A percentile compares a stretch with the other conserved stretches of the same genome.
phyloP scores from a whole-genome alignment of 2,888 invertebrate species.

The Polydrusus cervinus region DNA sequence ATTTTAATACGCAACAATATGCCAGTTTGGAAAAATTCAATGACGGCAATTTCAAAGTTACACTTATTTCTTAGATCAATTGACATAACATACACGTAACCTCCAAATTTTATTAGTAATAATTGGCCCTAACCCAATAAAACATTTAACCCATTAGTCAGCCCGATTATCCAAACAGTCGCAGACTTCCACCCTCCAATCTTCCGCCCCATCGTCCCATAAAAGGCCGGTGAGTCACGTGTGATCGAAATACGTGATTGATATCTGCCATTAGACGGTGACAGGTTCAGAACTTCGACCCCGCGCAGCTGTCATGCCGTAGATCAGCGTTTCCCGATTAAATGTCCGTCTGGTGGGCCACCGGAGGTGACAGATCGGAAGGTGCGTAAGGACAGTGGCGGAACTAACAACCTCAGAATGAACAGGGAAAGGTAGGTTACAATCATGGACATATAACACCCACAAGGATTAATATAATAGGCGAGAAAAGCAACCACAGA shows the following conservation, averaged over 20 bases:
- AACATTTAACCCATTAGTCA: constrained; percentile 26
- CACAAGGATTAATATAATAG: no score
- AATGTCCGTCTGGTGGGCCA: constrained; percentile 33
- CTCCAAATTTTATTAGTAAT: no score
- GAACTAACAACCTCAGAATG: not conserved
- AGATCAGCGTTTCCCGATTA: constrained; percentile 41
- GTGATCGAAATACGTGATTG: constrained; percentile 72
- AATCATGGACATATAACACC: no score
- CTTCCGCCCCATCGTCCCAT: constrained; percentile 47
- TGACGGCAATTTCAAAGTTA: no score
- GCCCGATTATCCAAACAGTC: constrained; percentile 29
- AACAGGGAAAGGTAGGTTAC: no score
- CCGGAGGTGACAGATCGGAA: constrained; percentile 33
- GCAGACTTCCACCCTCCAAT: constrained; percentile 36
- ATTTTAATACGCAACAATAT: no score
- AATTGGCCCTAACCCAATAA: not conserved
- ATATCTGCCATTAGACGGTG: constrained; percentile 72
- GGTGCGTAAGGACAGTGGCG: constrained; percentile 2
- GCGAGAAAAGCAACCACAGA: no score
- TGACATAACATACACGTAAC: no score
- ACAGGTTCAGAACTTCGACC: constrained; percentile 70
- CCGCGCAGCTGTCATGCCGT: constrained; percentile 40
- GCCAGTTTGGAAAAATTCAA: no score
- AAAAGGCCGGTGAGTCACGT: constrained; percentile 58
- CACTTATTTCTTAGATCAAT: no score